Conservation (phyloP, 2,888 invertebrate species). For the Stratiomys singularior region DNA sequence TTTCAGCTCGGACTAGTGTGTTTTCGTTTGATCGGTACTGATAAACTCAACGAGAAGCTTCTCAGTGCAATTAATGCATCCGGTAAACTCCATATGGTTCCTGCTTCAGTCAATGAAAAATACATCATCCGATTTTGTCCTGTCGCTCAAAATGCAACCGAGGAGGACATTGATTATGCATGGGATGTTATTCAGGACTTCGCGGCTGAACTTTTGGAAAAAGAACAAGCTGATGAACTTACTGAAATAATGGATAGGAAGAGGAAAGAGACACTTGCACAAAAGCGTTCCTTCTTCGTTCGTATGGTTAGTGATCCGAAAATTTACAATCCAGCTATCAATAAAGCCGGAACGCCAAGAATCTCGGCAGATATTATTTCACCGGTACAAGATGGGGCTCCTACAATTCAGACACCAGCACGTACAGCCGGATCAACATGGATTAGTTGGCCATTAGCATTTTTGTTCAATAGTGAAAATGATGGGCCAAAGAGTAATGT, state of each 20-base stretch:
- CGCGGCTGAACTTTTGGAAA: conserved; percentile 82
- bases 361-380: conserved; percentile 62
- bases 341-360: conserved; percentile 75
- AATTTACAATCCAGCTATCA: conserved; percentile 92
- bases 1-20: conserved; percentile 87
- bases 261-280: conserved; percentile 82
- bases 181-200: conserved; percentile 87
- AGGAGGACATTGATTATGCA: conserved; percentile 84
- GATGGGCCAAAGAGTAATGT: conserved; percentile 75
- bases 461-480: conserved; percentile 84
- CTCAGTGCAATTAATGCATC: conserved; percentile 93
- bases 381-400: conserved; percentile 60
- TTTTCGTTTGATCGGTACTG: conserved; percentile 83
- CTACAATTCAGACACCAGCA: conserved; percentile 63
- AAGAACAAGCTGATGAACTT: conserved; percentile 73
- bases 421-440: conserved; percentile 74
- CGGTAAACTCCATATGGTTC: conserved; percentile 97
- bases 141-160: conserved; percentile 87
- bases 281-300: conserved; percentile 95
- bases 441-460: conserved; percentile 93
- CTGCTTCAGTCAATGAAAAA: conserved; percentile 87
- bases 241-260: conserved; percentile 79
- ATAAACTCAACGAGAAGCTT: conserved; percentile 89
- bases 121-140: conserved; percentile 96
- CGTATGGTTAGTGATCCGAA: conserved; percentile 98